These are phyloP conservation scores for Eretmocerus hayati DNA, from an alignment of 2,888 invertebrate species.

Conservation along the genomic window DNA sequence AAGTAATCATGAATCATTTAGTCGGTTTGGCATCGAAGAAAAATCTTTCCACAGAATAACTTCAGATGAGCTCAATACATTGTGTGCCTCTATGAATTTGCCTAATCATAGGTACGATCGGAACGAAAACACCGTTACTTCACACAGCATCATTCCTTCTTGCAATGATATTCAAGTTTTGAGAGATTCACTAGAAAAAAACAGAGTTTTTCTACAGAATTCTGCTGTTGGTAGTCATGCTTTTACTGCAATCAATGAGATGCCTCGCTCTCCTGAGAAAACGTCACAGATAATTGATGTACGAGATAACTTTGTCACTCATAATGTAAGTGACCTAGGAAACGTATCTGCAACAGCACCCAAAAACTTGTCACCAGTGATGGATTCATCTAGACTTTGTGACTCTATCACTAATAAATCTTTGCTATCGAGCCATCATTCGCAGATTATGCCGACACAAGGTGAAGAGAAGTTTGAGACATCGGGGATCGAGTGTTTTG, in stretches of 20 bases:
- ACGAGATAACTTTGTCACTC: too few species aligned
- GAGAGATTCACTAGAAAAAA: conserved; percentile 12
- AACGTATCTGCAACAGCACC: too few species aligned
- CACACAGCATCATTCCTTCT: conserved; percentile 3
- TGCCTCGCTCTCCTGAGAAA: too few species aligned
- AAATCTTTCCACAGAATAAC: conserved; percentile 19
- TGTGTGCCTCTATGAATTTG: conserved; percentile 21
- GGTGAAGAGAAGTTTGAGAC: too few species aligned
- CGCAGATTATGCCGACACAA: too few species aligned
- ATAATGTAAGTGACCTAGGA: too few species aligned
- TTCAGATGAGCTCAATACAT: conserved; percentile 17
- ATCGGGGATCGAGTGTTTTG: too few species aligned
- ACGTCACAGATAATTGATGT: too few species aligned
- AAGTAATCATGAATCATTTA: background rate
- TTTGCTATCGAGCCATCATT: too few species aligned
- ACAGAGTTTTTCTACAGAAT: background rate
- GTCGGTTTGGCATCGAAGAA: conserved; percentile 2
- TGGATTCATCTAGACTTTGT: too few species aligned
- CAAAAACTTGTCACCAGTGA: too few species aligned
- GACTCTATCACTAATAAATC: too few species aligned
- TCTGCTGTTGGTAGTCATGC: background rate
- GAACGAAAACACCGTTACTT: background rate
- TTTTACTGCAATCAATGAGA: background rate
- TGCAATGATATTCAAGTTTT: conserved; percentile 14
- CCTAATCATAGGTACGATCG: conserved; percentile 11